phyloP scores from a whole-genome alignment of 1,140 invertebrate species.

The Ctenoplectra terminalis region DNA sequence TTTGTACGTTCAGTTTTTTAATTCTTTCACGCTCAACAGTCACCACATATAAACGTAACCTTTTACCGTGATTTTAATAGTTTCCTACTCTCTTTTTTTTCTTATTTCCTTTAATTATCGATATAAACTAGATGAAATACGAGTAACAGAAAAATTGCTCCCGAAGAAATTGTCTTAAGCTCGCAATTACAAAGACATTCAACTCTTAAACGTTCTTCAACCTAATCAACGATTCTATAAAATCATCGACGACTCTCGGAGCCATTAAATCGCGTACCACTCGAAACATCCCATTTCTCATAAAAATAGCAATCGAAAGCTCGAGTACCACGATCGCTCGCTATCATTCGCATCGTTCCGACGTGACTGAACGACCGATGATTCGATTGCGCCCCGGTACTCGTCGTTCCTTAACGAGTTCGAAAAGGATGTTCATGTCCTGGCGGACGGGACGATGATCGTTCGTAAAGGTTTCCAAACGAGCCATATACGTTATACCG shows the following conservation, averaged over 20 bases:
- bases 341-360: conserved; percentile 24
- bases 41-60: too few relatives aligned
- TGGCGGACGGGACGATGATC: conserved; percentile 37
- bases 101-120: too few relatives aligned
- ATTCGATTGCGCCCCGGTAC: conserved; percentile 14
- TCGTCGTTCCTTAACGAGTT: conserved; percentile 6
- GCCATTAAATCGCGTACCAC: neutral
- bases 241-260: neutral
- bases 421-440: neutral
- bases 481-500: conserved; percentile 39
- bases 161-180: too few relatives aligned
- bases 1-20: too few relatives aligned
- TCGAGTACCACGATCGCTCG: conserved; percentile 12
- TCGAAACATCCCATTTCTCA: neutral
- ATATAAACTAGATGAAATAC: too few relatives aligned
- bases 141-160: too few relatives aligned
- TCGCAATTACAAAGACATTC: too few relatives aligned
- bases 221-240: neutral
- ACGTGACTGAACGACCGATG: conserved; percentile 37
- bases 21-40: too few relatives aligned
- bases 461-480: conserved; percentile 32
- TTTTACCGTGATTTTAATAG: too few relatives aligned
- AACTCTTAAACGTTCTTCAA: neutral
- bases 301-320: neutral
- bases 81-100: too few relatives aligned